Conservation (phyloP, 2,113 vertebrate species). For the Tonatia bakeri region DNA sequence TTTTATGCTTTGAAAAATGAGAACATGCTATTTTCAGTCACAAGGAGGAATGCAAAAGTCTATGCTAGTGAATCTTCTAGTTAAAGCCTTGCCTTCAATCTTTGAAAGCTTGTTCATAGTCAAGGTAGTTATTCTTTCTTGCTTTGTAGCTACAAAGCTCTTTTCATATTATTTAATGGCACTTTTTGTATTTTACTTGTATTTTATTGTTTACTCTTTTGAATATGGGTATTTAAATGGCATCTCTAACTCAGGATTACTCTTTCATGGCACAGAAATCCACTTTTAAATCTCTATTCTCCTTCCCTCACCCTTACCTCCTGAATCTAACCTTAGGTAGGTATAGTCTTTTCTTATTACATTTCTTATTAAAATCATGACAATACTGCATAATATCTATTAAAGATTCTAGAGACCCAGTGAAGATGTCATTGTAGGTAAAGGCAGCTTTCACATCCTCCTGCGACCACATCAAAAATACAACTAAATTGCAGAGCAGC, state of each 20-base stretch:
- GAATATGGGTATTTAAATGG: neutral
- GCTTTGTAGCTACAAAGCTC: neutral
- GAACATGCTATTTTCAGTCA: neutral
- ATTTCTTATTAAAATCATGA: neutral
- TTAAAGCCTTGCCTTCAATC: neutral
- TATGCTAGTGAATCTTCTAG: neutral
- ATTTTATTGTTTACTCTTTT: neutral
- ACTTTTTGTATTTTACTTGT: neutral
- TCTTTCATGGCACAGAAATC: neutral
- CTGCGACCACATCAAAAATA: neutral
- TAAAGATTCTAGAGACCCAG: neutral
- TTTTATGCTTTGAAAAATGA: neutral
- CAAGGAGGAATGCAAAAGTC: neutral
- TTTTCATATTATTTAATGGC: neutral
- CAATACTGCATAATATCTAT: neutral
- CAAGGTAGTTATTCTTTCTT: neutral
- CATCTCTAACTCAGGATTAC: neutral
- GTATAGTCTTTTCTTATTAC: neutral
- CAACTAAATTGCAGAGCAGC: neutral
- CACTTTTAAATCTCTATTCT: neutral
- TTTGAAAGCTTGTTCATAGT: neutral
- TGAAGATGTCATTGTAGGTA: neutral
- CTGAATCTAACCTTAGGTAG: neutral
- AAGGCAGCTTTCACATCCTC: neutral
- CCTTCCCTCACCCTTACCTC: neutral